Base-by-base conservation (phyloP, 2,113 vertebrate genomes). In the Benitochromis conjunctus region DNA sequence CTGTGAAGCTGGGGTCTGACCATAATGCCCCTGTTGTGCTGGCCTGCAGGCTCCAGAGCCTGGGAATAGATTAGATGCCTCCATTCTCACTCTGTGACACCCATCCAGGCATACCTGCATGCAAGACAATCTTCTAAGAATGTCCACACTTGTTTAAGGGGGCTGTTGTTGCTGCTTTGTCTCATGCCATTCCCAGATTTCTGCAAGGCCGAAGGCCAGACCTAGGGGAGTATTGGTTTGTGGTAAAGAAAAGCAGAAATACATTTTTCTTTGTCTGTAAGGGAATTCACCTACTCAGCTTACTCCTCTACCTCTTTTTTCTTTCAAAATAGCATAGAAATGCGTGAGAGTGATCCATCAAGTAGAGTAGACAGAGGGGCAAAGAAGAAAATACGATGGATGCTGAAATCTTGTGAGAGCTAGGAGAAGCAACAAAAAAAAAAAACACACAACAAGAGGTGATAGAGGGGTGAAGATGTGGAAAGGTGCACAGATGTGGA, bases 151-250 rank as follows among this genome's bases (percentile, higher is more conserved):
- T 43, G 79, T 94, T 81, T 92, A 77, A 93, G 89, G 85, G 82
- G 46, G n/a, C 93, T 90, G 90, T 88, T 90, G 90, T 92, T 81
- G 14, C 76, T 31, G 86, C 92, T 90, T 89, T 83, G 71, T 88
- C 76, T 91, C 83, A 86, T 84, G 78, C 77, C 86, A 69, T 93
- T 94, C 93, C 94, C 88, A 92, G 79, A 80, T 89, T 85, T 53
- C 79, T 26, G 80, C 66, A 31, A 90, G 84, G 78, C 87, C 54
- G 60, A 64, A n/a, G 57, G 43, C 14, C 87, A 74, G 82, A 94
- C 94, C 95, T 77, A 11, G 90, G 95, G 95, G 95, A 95, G 95
- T 96, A 96, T 94, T 92, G 88, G 88, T 90, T 94, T 94, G 82
- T 95, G 77, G 57, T 79, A 58, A 60, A 41, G 19, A 89, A 89